Evolutionary conservation across 92 coral and sea anemone species (phyloP).

Genomic region (Porites cylindrica): DNA sequence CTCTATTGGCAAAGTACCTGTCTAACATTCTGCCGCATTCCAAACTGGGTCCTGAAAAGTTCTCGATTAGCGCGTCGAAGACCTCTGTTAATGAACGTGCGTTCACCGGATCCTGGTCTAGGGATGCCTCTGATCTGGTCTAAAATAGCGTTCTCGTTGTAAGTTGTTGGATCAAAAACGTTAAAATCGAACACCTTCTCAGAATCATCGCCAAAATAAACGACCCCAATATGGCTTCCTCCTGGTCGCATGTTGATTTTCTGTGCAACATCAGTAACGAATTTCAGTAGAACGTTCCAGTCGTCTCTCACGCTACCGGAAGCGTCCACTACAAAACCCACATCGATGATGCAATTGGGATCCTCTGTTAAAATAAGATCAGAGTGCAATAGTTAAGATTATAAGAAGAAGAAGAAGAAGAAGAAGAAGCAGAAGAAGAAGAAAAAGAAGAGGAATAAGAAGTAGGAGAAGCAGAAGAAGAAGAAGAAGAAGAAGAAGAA

Average conservation of each 20-base stretch:
- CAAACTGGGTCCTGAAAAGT: constrained; percentile 2
- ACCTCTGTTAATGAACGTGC: constrained; percentile 37
- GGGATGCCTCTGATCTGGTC: background rate
- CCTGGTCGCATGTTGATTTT: constrained; percentile 12
- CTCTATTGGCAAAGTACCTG: constrained; percentile 3
- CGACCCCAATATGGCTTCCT: constrained; percentile 30
- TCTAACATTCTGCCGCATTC: constrained; percentile 34
- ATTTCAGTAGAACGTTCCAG: constrained; percentile 5
- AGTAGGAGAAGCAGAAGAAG: no score
- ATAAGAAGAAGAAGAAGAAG: no score
- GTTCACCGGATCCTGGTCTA: background rate
- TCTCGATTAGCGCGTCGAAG: constrained; percentile 23
- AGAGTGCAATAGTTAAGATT: background rate
- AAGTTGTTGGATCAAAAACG: constrained; percentile 4
- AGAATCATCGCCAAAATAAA: constrained; percentile 11
- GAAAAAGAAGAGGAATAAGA: no score
- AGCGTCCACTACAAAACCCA: constrained; percentile 40
- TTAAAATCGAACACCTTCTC: constrained; percentile 12
- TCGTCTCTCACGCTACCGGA: constrained; percentile 43
- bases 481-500: no score
- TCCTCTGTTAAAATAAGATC: constrained; percentile 21
- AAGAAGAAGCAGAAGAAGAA: no score
- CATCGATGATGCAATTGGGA: constrained; percentile 34
- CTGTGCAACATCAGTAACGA: constrained; percentile 5
- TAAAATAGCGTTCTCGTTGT: background rate